These are phyloP conservation scores for Panorpa germanica DNA, from an alignment of 2,888 invertebrate species.

Conservation along the genomic window DNA sequence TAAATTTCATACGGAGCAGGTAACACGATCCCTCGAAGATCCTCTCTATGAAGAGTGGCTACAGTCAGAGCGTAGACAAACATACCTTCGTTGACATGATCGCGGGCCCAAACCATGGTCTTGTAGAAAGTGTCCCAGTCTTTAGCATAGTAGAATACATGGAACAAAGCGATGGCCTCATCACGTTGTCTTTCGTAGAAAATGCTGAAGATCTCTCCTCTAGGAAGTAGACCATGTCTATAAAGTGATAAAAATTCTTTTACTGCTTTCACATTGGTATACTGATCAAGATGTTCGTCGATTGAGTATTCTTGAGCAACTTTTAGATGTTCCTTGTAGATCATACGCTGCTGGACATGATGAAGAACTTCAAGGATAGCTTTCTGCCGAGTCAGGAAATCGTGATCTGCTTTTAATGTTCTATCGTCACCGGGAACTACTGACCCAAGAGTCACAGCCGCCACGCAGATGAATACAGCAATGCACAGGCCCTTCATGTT, in stretches of 20 bases:
- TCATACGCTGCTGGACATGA: conserved; percentile 39
- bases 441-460: too few relatives aligned
- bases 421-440: conserved; percentile 18
- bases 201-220: conserved; percentile 37
- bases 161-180: conserved; percentile 41
- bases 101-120: conserved; percentile 47
- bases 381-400: conserved; percentile 28
- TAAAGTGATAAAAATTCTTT: conserved; percentile 33
- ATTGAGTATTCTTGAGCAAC: conserved; percentile 31
- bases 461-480: too few relatives aligned
- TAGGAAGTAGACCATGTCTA: conserved; percentile 29
- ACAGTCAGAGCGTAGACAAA: conserved; percentile 41
- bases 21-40: conserved; percentile 33
- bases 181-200: conserved; percentile 33
- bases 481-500: too few relatives aligned
- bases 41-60: conserved; percentile 35
- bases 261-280: conserved; percentile 29
- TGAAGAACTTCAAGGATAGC: conserved; percentile 31
- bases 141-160: conserved; percentile 46
- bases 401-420: conserved; percentile 37
- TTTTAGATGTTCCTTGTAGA: conserved; percentile 27
- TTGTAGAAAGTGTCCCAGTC: conserved; percentile 56
- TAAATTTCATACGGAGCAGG: conserved; percentile 50
- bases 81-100: conserved; percentile 37
- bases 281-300: conserved; percentile 29